Evolutionary conservation across 2,797 vertebrate species (phyloP).

Genomic region (Fringilla coelebs): DNA sequence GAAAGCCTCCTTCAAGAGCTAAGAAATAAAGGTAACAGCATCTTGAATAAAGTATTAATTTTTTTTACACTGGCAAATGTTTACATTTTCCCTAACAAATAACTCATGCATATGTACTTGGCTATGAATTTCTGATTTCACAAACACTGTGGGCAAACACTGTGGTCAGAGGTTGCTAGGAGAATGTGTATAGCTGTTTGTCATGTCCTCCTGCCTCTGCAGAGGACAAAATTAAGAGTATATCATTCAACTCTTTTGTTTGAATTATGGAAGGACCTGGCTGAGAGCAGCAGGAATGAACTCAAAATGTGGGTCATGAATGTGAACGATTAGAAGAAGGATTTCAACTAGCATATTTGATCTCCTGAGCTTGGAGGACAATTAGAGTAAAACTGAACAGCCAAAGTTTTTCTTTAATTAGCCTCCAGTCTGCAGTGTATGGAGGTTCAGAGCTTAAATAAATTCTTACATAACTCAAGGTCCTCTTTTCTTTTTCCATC

Average conservation of each 20-base stretch:
- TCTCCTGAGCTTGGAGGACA: constrained; percentile 2
- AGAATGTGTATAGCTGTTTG: neutral
- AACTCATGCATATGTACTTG: neutral
- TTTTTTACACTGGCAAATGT: neutral
- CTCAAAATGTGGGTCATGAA: neutral
- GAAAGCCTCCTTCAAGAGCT: neutral
- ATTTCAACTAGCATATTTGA: neutral
- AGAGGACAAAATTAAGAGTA: neutral
- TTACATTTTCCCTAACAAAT: constrained; percentile 6
- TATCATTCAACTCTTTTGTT: neutral
- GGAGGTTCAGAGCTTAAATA: constrained; percentile 20
- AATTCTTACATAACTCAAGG: constrained; percentile 51
- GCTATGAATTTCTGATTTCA: constrained; percentile 2
- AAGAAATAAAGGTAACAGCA: neutral
- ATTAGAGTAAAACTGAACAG: neutral
- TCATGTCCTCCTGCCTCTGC: neutral
- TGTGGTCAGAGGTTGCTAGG: neutral
- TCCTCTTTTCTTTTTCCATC: constrained; percentile 52
- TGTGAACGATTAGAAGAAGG: neutral
- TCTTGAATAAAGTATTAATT: neutral
- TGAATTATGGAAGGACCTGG: constrained; percentile 15
- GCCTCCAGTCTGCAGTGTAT: neutral
- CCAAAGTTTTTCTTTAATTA: constrained; percentile 38
- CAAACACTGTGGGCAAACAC: neutral
- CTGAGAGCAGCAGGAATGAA: constrained; percentile 6